phyloP scores from a whole-genome alignment of 2,797 vertebrate genomes.

The Ficedula albicollis region DNA sequence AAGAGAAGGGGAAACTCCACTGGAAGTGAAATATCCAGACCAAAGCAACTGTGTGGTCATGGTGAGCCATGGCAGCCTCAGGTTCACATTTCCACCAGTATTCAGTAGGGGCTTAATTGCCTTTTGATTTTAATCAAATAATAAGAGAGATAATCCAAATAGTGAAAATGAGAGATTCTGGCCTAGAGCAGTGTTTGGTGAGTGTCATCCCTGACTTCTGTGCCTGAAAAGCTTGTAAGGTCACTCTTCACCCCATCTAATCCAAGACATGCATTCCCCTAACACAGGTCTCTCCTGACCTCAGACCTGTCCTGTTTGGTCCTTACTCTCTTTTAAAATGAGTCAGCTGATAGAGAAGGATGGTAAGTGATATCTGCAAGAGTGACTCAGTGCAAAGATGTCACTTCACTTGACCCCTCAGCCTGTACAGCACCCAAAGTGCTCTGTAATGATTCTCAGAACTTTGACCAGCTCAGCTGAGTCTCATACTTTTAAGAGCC shows the following conservation, averaged over 20 bases:
- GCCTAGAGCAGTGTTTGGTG: background rate
- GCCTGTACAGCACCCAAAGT: background rate
- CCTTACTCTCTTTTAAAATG: background rate
- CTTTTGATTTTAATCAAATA: background rate
- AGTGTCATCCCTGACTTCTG: background rate
- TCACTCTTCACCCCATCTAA: background rate
- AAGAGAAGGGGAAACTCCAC: background rate
- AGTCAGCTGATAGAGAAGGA: background rate
- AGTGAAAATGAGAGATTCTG: background rate
- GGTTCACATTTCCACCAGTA: background rate
- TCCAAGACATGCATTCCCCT: background rate
- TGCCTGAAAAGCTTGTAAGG: background rate
- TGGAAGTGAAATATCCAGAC: background rate
- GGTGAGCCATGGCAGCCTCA: background rate
- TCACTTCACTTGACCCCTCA: background rate
- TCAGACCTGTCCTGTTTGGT: background rate
- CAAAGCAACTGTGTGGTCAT: background rate
- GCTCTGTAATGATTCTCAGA: background rate
- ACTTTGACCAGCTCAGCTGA: background rate
- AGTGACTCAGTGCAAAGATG: background rate
- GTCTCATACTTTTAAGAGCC: background rate
- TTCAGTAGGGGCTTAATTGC: background rate
- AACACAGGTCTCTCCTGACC: background rate
- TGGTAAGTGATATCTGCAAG: background rate
- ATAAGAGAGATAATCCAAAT: background rate